A percentile compares a stretch with the other conserved stretches of the same genome.
Evolutionary conservation across 2,888 invertebrate genomes (phyloP).

Genomic region (Epistrophella euchroma): DNA sequence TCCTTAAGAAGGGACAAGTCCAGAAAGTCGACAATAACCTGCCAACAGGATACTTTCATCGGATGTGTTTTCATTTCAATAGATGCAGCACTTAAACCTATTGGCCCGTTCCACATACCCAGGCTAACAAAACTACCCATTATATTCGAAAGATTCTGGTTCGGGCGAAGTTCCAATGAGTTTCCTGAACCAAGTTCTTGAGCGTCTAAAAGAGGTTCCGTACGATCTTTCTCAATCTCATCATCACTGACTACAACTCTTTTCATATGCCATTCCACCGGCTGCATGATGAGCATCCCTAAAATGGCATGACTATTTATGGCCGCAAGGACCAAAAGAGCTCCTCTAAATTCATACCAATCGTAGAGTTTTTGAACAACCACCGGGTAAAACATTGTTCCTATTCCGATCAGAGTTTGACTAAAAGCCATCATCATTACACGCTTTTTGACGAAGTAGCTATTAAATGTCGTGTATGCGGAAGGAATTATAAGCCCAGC

Average conservation of each 20-base stretch:
- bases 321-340: slow-evolving; percentile 87
- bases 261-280: slow-evolving; percentile 89
- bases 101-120: slow-evolving; percentile 83
- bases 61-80: slow-evolving; percentile 79
- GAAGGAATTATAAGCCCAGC: slow-evolving; percentile 90
- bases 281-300: slow-evolving; percentile 90
- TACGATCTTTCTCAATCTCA: slow-evolving; percentile 34
- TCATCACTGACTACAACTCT: slow-evolving; percentile 82
- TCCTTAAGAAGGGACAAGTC: slow-evolving; percentile 87
- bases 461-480: slow-evolving; percentile 89
- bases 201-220: slow-evolving; percentile 46
- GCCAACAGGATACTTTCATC: slow-evolving; percentile 79
- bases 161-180: slow-evolving; percentile 13
- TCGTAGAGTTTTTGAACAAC: slow-evolving; percentile 86
- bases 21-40: slow-evolving; percentile 86
- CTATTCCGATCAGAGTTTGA: slow-evolving; percentile 89
- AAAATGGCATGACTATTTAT: slow-evolving; percentile 88
- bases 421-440: slow-evolving; percentile 89
- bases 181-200: slow-evolving; percentile 21
- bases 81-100: slow-evolving; percentile 81
- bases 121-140: slow-evolving; percentile 82
- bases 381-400: slow-evolving; percentile 88
- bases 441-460: slow-evolving; percentile 89
- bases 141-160: slow-evolving; percentile 76
- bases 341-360: slow-evolving; percentile 89